A percentile compares a stretch with the other conserved stretches of the same genome.
These are phyloP conservation scores for Micrastur ruficollis DNA, from an alignment of 2,797 vertebrate genomes.

Conservation along the genomic window DNA sequence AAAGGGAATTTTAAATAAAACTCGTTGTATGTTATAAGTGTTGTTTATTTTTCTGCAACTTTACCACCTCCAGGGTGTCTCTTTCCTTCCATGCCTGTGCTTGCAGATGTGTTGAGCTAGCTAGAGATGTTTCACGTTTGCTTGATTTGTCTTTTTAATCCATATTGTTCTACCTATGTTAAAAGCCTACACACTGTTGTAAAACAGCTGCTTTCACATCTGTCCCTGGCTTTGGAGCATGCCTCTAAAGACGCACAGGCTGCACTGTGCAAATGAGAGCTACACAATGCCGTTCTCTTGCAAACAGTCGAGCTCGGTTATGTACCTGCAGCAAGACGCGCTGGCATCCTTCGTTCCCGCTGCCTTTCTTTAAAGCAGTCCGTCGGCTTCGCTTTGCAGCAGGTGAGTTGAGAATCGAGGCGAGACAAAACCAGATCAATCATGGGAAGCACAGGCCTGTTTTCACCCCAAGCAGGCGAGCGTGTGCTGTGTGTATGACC, in stretches of 20 bases:
- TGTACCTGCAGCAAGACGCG: fast-evolving
- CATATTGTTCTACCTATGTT: background rate
- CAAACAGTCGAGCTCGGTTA: fast-evolving
- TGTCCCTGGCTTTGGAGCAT: no score
- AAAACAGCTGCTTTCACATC: no score
- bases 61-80: background rate
- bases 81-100: background rate
- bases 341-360: background rate
- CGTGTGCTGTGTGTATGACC: background rate
- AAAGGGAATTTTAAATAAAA: background rate
- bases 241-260: no score
- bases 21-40: background rate
- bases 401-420: background rate
- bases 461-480: background rate
- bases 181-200: background rate
- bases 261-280: background rate
- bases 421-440: background rate
- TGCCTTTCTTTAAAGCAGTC: background rate
- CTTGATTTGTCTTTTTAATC: background rate
- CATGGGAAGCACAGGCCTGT: background rate
- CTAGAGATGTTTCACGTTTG: background rate
- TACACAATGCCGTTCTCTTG: background rate
- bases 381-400: background rate
- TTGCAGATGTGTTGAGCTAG: background rate
- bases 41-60: background rate